Evolutionary conservation across 1,140 invertebrate species (phyloP), one percentile per base, ranked within the genome.

Genomic region (Drosophila auraria): DNA sequence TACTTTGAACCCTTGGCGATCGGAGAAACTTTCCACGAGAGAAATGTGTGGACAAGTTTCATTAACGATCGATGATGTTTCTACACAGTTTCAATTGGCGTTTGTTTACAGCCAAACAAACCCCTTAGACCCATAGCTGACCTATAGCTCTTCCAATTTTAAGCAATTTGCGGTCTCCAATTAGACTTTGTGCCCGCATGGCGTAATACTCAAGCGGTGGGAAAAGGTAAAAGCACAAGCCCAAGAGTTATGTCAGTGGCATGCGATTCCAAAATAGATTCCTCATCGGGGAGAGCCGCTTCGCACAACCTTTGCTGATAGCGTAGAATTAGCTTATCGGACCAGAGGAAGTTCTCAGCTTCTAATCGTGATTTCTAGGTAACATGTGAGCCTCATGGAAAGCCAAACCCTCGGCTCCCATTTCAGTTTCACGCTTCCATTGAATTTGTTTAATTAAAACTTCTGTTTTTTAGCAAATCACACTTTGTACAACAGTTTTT

Each of bases 241-340:
- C 7, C 17, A 69, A 47, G 56, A 78, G 30, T 82, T 71, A 68
- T 64, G 69, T 49, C 63, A 68, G 61, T 64, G 69, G 49, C 66
- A 82, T 64, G 64, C 25, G 15, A 20, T 40, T 58, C 53, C 30
- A 11, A 57, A 65, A 83, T 79, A 80, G 65, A 84, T 70, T 76
- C 59, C 20, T 33, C 53, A 76, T 36, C 14, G 50, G 23, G 23
- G 54, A 61, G 30, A 56, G 70, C 47, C 30, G 20, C 20, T 1
- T 53, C 63, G 45, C 42, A 42, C 50, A 73, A 65, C 70, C 49
- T 66, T 44, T 12, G 59, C 74, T 72, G 83, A 87, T 86, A 78
- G 75, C 65, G 50, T 49, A 17, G 51, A 73, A 82, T 87, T 87
- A 64, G 72, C 84, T 87, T 87, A 87, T 87, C 83, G 70, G 36